A percentile compares a stretch with the other conserved stretches of the same genome.
Conservation (phyloP, 2,888 invertebrate species). For the Xestia sexstrigata region DNA sequence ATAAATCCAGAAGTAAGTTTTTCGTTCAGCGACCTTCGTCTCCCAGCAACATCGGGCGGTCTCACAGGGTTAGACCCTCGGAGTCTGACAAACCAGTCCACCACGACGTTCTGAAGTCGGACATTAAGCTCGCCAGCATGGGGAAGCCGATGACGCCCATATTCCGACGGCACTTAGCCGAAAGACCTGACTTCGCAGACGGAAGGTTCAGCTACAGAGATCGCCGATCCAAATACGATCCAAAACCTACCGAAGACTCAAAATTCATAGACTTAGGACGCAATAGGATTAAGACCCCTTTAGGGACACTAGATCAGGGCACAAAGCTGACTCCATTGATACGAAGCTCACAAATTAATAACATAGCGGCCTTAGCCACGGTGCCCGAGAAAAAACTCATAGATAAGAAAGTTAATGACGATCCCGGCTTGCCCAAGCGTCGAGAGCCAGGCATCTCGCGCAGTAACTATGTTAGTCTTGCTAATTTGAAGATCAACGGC, state of each 20-base stretch:
- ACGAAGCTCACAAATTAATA: conserved; percentile 68
- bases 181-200: conserved; percentile 81
- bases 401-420: conserved; percentile 57
- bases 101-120: conserved; percentile 80
- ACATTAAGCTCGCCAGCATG: conserved; percentile 83
- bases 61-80: conserved; percentile 80
- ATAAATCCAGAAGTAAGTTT: conserved; percentile 85
- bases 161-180: conserved; percentile 81
- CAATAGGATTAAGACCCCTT: conserved; percentile 78
- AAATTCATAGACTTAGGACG: conserved; percentile 79
- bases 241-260: conserved; percentile 68
- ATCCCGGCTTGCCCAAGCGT: conserved; percentile 67
- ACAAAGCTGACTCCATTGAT: conserved; percentile 69
- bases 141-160: conserved; percentile 89
- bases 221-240: conserved; percentile 73
- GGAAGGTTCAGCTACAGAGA: conserved; percentile 85
- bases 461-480: conserved; percentile 88
- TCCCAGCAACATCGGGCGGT: conserved; percentile 74
- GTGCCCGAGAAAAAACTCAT: conserved; percentile 73
- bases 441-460: conserved; percentile 83
- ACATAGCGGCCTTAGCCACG: conserved; percentile 68
- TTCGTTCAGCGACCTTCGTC: conserved; percentile 84
- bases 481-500: conserved; percentile 85
- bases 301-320: conserved; percentile 54
- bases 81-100: conserved; percentile 63